phyloP scores from a whole-genome alignment of 2,888 invertebrate species.

The Mycalesis mineus region DNA sequence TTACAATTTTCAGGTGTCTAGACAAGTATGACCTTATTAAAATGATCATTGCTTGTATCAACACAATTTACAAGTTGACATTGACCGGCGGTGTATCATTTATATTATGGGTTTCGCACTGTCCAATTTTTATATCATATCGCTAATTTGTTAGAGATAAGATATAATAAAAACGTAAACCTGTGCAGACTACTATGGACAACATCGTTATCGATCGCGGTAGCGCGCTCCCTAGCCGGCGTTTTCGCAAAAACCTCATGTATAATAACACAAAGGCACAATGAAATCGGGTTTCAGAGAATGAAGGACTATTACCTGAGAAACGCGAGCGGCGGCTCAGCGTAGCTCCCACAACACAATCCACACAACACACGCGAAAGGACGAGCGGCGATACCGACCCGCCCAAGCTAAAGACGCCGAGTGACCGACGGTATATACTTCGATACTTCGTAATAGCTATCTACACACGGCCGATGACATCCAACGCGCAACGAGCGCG shows the following conservation, averaged over 20 bases:
- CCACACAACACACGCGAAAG: conserved; percentile 66
- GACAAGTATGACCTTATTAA: too few relatives aligned
- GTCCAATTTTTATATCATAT: background rate
- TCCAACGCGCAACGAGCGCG: conserved; percentile 44
- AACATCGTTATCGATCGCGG: conserved; percentile 74
- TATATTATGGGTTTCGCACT: background rate
- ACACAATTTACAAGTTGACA: conserved; percentile 12
- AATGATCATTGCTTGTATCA: background rate
- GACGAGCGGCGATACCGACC: conserved; percentile 66
- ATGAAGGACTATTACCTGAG: conserved; percentile 53
- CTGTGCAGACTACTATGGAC: conserved; percentile 49
- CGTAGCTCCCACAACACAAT: conserved; percentile 61
- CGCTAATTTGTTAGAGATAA: conserved; percentile 5
- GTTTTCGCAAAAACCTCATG: conserved; percentile 41
- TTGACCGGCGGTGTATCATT: background rate
- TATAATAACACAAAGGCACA: conserved; percentile 48
- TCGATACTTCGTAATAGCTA: conserved; percentile 40
- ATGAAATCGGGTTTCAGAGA: conserved; percentile 25
- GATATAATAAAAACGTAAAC: conserved; percentile 23
- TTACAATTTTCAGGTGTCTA: too few relatives aligned
- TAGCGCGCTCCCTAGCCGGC: conserved; percentile 55
- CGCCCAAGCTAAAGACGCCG: conserved; percentile 64
- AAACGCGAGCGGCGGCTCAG: conserved; percentile 45
- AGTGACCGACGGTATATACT: conserved; percentile 48
- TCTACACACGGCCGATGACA: conserved; percentile 67